Evolutionary conservation across 2,797 vertebrate species (phyloP), one percentile per base, ranked within the genome.

Genomic region (Pogonophryne albipinna): DNA sequence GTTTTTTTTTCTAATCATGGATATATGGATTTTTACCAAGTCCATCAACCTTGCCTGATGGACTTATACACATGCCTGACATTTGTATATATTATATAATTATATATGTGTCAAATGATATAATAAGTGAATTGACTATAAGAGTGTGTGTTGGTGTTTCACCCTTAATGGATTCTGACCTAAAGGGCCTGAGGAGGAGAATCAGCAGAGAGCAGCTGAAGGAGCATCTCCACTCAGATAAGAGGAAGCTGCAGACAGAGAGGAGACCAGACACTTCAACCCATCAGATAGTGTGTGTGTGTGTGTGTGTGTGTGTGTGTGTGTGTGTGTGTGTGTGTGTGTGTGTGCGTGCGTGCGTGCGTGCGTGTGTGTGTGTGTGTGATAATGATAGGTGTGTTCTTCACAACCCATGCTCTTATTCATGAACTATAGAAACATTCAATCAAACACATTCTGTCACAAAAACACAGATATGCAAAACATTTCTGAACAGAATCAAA

Each of bases 241-340:
- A 94, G 87, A 45, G 59, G 79, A 79, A 87, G 79, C 80, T 89
- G 92, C 74, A 95, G 95, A 95, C 95, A 93, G 88, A 94, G 91
- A 93, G 94, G 94, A 96, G 95, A 94, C 94, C 82, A 77, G 66
- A 90, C 92, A 91, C 93, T 93, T 91, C 69, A 92, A 19, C 31
- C 84, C 87, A 94, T 94, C 92, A 93, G 91, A 88, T 83, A 82
- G 79, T 65, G 20, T 1, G 0, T 38, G 0, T 15, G 2, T 67
- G 34, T 51, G 61, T 69, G 74, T 65, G 70, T 71, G 74, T 71
- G 70, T 77, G 66, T 63, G 70, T 67, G 65, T 53, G 55, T 76
- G 69, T 79, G 73, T 79, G 74, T 64, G 67, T 81, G 79, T 77
- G 74, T 27, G 42, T 42, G 17, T 44, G 34, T 60, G 59, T 41